Conservation (phyloP, 2,113 vertebrate species). For the Ciconia boyciana region DNA sequence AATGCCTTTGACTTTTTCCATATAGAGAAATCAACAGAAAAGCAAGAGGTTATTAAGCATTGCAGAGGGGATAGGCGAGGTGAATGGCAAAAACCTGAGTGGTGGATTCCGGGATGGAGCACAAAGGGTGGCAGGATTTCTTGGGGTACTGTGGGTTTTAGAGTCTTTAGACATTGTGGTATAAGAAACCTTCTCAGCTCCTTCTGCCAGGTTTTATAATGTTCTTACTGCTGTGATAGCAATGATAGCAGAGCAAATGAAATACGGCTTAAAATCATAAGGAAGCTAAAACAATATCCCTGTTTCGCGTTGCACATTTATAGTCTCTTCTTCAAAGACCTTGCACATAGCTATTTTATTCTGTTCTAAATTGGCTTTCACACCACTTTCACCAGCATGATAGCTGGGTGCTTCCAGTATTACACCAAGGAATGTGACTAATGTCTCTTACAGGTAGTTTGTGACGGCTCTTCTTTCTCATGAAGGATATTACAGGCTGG, state of each 20-base stretch:
- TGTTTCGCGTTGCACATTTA: background rate
- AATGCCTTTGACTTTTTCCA: background rate
- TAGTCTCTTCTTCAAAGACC: background rate
- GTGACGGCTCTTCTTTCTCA: background rate
- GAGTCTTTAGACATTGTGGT: background rate
- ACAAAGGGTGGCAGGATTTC: background rate
- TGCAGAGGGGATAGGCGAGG: background rate
- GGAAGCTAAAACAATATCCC: background rate
- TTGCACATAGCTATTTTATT: background rate
- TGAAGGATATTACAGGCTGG: background rate
- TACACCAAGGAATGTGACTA: background rate
- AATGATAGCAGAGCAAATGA: background rate
- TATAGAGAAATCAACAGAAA: background rate
- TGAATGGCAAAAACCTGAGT: background rate
- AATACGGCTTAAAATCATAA: background rate
- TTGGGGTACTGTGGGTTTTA: background rate
- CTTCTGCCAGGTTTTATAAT: background rate
- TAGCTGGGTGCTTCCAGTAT: background rate
- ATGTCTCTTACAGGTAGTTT: background rate
- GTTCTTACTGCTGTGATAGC: background rate
- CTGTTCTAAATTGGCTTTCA: constrained; percentile 8
- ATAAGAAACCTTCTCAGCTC: background rate
- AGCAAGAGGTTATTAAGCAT: background rate
- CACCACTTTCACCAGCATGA: background rate
- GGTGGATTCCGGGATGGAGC: background rate